Evolutionary conservation across 2,888 invertebrate species (phyloP).

Genomic region (Teleiodes luculella): DNA sequence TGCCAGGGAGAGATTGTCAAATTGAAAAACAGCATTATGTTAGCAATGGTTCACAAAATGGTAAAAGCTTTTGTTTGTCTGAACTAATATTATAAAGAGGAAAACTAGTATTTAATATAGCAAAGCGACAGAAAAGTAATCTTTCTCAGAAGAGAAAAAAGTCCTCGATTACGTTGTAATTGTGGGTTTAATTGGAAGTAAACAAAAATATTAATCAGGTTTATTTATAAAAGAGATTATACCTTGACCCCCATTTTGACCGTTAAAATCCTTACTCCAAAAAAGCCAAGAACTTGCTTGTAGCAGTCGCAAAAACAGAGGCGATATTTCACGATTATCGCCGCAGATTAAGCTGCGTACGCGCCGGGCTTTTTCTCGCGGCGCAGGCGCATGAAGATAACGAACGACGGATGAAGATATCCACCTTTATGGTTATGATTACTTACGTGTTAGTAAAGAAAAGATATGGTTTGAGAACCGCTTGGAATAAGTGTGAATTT

Average conservation of each 20-base stretch:
- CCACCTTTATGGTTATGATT: constrained; percentile 9
- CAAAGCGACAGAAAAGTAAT: too few species aligned
- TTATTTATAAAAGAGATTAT: too few species aligned
- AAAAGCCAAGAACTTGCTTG: background rate
- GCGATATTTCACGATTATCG: constrained; percentile 32
- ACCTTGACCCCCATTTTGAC: too few species aligned
- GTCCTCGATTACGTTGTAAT: too few species aligned
- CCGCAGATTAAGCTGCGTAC: constrained; percentile 33
- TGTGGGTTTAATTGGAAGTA: too few species aligned
- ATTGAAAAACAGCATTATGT: background rate
- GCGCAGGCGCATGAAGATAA: background rate
- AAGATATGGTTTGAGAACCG: background rate
- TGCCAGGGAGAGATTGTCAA: background rate
- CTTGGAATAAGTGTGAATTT: background rate
- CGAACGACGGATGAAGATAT: background rate
- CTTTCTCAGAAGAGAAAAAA: too few species aligned
- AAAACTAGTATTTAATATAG: too few species aligned
- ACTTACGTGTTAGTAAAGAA: background rate
- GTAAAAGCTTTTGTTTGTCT: too few species aligned
- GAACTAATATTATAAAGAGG: too few species aligned
- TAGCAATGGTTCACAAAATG: background rate
- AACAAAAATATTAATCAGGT: too few species aligned
- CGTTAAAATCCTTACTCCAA: background rate
- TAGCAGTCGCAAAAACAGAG: constrained; percentile 7
- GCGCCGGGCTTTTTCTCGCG: constrained; percentile 25